phyloP scores from a whole-genome alignment of 2,888 invertebrate species.

The Sarcophaga rosellei region DNA sequence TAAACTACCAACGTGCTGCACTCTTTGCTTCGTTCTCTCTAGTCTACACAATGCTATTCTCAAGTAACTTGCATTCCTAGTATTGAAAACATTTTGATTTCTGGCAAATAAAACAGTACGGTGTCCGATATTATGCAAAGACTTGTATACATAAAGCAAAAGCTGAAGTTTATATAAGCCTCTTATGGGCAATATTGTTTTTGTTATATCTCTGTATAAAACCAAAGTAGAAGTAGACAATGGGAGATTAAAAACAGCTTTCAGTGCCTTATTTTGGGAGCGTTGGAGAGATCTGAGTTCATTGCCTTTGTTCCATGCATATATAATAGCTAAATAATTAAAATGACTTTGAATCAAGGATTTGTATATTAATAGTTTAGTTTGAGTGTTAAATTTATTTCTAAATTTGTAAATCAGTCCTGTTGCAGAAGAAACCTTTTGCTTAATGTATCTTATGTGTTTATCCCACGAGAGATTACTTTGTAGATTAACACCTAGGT shows the following conservation, averaged over 20 bases:
- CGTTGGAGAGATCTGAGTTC: neutral
- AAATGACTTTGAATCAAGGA: conserved; percentile 1
- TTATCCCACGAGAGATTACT: neutral
- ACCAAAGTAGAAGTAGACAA: neutral
- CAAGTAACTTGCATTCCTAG: neutral
- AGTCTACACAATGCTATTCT: neutral
- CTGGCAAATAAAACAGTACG: neutral
- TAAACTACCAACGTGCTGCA: too few relatives aligned
- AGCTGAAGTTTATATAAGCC: conserved; percentile 5
- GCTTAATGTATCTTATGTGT: too few relatives aligned
- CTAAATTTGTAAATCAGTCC: neutral
- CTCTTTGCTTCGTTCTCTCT: too few relatives aligned
- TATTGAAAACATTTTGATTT: neutral
- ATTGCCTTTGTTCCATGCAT: neutral
- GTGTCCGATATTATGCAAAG: neutral
- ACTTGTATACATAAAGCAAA: neutral
- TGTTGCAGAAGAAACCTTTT: too few relatives aligned
- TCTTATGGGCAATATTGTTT: neutral
- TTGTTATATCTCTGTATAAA: neutral
- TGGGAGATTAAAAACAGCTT: neutral
- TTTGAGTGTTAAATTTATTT: neutral
- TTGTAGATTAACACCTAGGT: neutral
- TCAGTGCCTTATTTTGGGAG: neutral
- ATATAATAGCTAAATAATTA: neutral
- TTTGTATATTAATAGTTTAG: neutral